Percentiles rank a stretch among this genome's conserved stretches.
Conservation (phyloP, 2,888 invertebrate genomes). For the Crioceris asparagi region DNA sequence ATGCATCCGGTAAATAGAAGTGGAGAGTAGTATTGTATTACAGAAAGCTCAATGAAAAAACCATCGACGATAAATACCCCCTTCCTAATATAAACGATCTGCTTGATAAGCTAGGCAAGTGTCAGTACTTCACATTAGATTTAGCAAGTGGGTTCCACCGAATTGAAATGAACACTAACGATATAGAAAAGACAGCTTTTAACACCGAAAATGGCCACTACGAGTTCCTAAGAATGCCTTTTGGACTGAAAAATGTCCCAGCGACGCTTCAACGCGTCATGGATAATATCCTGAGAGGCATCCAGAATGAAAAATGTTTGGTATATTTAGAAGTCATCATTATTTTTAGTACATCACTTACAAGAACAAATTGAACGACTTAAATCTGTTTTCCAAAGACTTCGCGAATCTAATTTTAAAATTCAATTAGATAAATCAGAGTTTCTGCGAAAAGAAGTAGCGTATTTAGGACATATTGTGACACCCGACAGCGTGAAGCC, state of each 20-base stretch:
- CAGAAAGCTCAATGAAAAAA: conserved; percentile 15
- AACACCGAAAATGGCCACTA: conserved; percentile 13
- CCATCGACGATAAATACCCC: conserved; percentile 15
- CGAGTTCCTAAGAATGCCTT: conserved; percentile 20
- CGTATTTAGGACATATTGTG: conserved; percentile 13
- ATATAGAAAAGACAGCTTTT: conserved; percentile 15
- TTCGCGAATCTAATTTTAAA: conserved; percentile 16
- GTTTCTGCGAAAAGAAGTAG: conserved; percentile 16
- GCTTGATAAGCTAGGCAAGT: conserved; percentile 13
- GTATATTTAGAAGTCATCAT: conserved; percentile 21
- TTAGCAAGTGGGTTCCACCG: conserved; percentile 16
- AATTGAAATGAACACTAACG: conserved; percentile 14
- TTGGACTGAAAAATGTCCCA: conserved; percentile 22
- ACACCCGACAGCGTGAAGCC: conserved; percentile 10
- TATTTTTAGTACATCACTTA: conserved; percentile 10
- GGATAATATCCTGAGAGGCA: conserved; percentile 17
- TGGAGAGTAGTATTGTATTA: conserved; percentile 18
- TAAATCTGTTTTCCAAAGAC: conserved; percentile 11
- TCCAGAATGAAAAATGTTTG: conserved; percentile 16
- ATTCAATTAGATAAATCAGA: conserved; percentile 17
- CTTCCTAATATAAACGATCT: conserved; percentile 17
- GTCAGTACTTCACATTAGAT: conserved; percentile 15
- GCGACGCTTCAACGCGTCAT: conserved; percentile 21
- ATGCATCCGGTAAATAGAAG: conserved; percentile 15
- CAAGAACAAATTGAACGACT: conserved; percentile 13